These are phyloP conservation scores for Cyanoderma ruficeps DNA, from an alignment of 2,113 vertebrate genomes.

Conservation along the genomic window DNA sequence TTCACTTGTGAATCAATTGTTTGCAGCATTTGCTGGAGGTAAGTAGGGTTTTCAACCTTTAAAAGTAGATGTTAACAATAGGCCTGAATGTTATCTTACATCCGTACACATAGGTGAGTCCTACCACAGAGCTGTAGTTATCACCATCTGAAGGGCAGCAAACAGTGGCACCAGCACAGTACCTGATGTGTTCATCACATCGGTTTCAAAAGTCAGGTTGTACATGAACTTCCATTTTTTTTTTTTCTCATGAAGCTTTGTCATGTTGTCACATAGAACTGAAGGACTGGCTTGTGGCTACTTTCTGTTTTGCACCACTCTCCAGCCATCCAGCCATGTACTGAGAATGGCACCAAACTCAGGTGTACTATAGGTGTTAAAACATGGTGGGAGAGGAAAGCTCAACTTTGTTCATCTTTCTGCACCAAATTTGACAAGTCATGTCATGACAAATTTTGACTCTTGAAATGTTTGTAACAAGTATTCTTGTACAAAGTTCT, in stretches of 20 bases:
- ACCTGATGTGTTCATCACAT: not conserved
- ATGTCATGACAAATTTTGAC: not conserved
- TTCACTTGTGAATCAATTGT: conserved; percentile 44
- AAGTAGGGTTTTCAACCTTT: not conserved
- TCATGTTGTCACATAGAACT: not conserved
- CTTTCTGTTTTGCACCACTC: not conserved
- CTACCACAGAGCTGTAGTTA: not conserved
- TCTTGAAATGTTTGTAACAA: not conserved
- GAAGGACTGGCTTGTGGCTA: not conserved
- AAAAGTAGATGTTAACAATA: not conserved
- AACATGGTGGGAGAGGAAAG: rapidly evolving
- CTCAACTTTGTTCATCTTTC: not conserved
- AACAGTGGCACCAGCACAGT: rapidly evolving
- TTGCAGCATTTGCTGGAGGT: conserved; percentile 21
- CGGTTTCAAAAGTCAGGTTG: rapidly evolving
- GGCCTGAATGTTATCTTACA: not conserved
- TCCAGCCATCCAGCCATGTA: not conserved
- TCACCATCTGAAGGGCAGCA: not conserved
- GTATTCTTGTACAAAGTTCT: not conserved
- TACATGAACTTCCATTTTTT: not conserved
- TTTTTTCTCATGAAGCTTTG: not conserved
- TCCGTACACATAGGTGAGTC: too few relatives aligned
- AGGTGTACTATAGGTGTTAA: not conserved
- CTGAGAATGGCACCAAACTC: not conserved
- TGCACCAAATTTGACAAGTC: not conserved